Evolutionary conservation across 1,140 invertebrate genomes (phyloP).

Genomic region (Eciton burchellii): DNA sequence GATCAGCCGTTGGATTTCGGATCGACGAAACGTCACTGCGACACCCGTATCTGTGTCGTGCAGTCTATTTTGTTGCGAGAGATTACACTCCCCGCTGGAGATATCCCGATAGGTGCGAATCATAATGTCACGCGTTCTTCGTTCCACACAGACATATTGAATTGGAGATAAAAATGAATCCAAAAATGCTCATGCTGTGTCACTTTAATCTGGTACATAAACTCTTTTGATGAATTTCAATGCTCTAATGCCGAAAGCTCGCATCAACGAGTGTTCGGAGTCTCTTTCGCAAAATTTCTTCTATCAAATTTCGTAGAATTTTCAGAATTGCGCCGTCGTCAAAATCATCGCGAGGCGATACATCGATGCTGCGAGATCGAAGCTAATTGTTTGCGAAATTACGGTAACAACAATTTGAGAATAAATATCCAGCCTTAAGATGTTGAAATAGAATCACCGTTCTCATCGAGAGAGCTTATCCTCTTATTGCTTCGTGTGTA

Average conservation of each 20-base stretch:
- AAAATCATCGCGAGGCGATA: not conserved
- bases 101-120: slow-evolving; percentile 41
- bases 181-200: slow-evolving; percentile 7
- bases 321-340: not conserved
- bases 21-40: slow-evolving; percentile 45
- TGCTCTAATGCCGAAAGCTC: not conserved
- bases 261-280: not conserved
- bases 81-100: slow-evolving; percentile 42
- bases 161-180: not conserved
- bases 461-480: slow-evolving; percentile 30
- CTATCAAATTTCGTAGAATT: not conserved
- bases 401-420: slow-evolving; percentile 32
- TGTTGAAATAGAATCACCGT: slow-evolving; percentile 37
- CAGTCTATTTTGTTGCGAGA: slow-evolving; percentile 52
- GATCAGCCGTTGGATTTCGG: slow-evolving; percentile 44
- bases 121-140: slow-evolving; percentile 40
- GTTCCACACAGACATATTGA: not conserved
- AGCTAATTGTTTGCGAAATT: not conserved
- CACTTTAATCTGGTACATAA: not conserved
- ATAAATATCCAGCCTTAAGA: slow-evolving; percentile 30
- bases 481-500: slow-evolving; percentile 6
- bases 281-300: not conserved
- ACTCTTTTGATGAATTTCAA: slow-evolving; percentile 16
- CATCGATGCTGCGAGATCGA: not conserved
- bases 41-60: slow-evolving; percentile 52